Evolutionary conservation across 1,140 invertebrate genomes (phyloP).

Genomic region (Hylaeus anthracinus): DNA sequence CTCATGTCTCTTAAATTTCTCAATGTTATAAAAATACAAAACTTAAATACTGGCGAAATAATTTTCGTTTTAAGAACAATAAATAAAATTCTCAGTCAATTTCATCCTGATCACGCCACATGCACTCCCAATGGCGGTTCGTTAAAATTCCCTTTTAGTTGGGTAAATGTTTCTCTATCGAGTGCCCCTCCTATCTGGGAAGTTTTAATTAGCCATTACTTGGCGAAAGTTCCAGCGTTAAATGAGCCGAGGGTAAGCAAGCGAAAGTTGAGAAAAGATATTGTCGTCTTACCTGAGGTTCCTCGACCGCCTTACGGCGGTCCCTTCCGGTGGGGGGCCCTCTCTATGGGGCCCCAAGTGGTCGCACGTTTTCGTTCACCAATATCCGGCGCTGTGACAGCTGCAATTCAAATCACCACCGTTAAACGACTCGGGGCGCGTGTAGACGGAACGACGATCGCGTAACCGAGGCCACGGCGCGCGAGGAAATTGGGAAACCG

Average conservation of each 20-base stretch:
- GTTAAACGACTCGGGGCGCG: conserved; percentile 42
- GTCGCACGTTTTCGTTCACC: conserved; percentile 57
- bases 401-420: conserved; percentile 66
- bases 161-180: conserved; percentile 23
- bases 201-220: conserved; percentile 36
- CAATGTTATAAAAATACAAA: no score
- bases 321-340: conserved; percentile 69
- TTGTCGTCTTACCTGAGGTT: conserved; percentile 61
- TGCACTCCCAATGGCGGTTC: not conserved
- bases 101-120: no score
- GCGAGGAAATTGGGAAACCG: conserved; percentile 45
- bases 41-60: no score
- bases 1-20: no score
- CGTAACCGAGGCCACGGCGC: conserved; percentile 10
- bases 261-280: not conserved
- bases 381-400: conserved; percentile 76
- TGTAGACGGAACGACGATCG: conserved; percentile 14
- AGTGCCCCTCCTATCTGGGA: not conserved
- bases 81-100: no score
- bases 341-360: conserved; percentile 72
- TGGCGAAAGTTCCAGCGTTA: not conserved
- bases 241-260: not conserved
- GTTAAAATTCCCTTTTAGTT: conserved; percentile 39
- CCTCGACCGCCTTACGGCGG: conserved; percentile 74
- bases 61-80: no score